Evolutionary conservation across 2,797 vertebrate species (phyloP).

Genomic region (Huso huso): DNA sequence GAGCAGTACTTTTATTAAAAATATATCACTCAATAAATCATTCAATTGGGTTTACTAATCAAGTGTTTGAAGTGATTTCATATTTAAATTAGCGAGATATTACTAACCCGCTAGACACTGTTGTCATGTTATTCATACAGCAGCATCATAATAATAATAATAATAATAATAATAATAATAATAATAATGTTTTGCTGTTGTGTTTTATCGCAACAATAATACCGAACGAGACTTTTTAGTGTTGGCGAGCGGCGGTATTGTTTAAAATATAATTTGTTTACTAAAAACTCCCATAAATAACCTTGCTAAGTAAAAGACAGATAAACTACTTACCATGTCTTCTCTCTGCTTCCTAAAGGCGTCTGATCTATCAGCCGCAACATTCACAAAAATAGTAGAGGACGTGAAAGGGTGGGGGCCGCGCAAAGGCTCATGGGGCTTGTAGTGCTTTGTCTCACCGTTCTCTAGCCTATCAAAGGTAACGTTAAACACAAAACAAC

Average conservation of each 20-base stretch:
- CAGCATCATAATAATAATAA: background rate
- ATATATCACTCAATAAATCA: background rate
- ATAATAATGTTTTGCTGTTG: no score
- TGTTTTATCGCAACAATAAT: no score
- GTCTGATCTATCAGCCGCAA: background rate
- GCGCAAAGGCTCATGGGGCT: slow-evolving; percentile 33
- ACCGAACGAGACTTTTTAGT: no score
- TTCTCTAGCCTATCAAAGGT: background rate
- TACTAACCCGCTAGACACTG: no score
- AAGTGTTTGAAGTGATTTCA: no score
- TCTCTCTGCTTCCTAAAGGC: no score
- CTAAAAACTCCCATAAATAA: background rate
- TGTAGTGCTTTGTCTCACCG: slow-evolving; percentile 43
- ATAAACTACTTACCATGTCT: background rate
- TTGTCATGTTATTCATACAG: no score
- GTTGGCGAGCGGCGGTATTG: no score
- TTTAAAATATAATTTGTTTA: background rate
- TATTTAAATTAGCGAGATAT: no score
- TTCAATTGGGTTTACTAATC: no score
- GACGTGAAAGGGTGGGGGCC: slow-evolving; percentile 9
- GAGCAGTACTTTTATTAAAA: no score
- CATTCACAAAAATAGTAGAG: background rate
- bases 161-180: background rate
- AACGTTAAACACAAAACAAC: slow-evolving; percentile 18
- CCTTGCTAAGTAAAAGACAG: background rate